phyloP scores from a whole-genome alignment of 2,113 vertebrate species.

The Paratilapia polleni region DNA sequence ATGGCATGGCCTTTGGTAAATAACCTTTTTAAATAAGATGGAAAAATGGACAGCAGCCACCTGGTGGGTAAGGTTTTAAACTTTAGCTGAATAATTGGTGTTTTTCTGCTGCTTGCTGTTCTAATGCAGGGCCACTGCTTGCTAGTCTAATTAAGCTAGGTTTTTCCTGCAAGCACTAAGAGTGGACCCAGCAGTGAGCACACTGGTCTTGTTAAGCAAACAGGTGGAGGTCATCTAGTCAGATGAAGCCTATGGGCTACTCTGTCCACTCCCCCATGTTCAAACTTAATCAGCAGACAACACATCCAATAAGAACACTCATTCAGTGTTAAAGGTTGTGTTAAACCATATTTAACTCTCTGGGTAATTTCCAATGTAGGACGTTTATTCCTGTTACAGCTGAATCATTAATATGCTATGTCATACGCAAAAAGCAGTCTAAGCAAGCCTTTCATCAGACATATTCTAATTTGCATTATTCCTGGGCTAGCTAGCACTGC shows the following conservation, averaged over 20 bases:
- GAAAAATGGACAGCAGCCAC: background rate
- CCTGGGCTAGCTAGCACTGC: constrained; percentile 56
- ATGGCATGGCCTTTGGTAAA: background rate
- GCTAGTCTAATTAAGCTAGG: background rate
- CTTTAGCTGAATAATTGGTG: constrained; percentile 20
- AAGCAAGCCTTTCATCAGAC: constrained; percentile 63
- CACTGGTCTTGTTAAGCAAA: constrained; percentile 40
- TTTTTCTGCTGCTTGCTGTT: constrained; percentile 21
- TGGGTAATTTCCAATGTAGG: constrained; percentile 16
- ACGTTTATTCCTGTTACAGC: constrained; percentile 28
- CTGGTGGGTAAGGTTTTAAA: background rate
- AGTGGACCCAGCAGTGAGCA: constrained; percentile 13
- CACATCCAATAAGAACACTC: background rate
- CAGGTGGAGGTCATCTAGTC: constrained; percentile 62
- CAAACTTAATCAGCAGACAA: constrained; percentile 52
- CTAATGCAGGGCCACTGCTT: constrained; percentile 7
- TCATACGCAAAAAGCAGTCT: constrained; percentile 48
- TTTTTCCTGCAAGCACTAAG: constrained; percentile 35
- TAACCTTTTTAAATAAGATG: background rate
- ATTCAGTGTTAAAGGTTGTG: constrained; percentile 21
- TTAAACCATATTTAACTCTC: constrained; percentile 46
- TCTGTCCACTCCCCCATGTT: constrained; percentile 29
- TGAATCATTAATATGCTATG: constrained; percentile 59
- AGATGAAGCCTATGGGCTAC: constrained; percentile 22
- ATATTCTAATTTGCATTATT: constrained; percentile 68